These are phyloP conservation scores for Actinostola sp. DNA, from an alignment of 92 coral and sea anemone species.

Conservation along the genomic window DNA sequence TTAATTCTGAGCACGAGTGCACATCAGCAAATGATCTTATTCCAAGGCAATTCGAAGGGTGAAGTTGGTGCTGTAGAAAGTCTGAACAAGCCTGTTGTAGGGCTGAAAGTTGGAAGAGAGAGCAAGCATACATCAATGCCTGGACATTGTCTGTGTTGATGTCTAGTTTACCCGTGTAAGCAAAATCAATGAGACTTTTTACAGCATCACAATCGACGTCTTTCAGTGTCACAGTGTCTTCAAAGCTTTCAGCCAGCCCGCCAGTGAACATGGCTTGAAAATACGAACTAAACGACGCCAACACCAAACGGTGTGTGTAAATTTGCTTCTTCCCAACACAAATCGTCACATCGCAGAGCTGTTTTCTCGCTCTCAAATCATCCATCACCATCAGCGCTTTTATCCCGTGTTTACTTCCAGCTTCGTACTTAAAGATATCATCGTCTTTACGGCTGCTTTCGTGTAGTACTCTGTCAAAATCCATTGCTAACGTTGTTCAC, in stretches of 20 bases:
- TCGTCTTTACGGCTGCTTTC: slow-evolving; percentile 60
- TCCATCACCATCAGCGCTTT: slow-evolving; percentile 92
- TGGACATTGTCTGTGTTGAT: slow-evolving; percentile 79
- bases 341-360: slow-evolving; percentile 80
- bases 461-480: slow-evolving; percentile 72
- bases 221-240: slow-evolving; percentile 65
- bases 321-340: slow-evolving; percentile 69
- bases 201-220: slow-evolving; percentile 72
- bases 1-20: slow-evolving; percentile 66
- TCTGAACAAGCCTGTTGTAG: slow-evolving; percentile 88
- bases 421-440: slow-evolving; percentile 70
- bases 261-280: slow-evolving; percentile 89
- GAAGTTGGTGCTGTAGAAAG: slow-evolving; percentile 73
- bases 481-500: slow-evolving; percentile 53
- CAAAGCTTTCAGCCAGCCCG: slow-evolving; percentile 72
- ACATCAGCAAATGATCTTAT: slow-evolving; percentile 79
- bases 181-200: slow-evolving; percentile 70
- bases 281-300: slow-evolving; percentile 79
- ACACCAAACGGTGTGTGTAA: slow-evolving; percentile 69
- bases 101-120: slow-evolving; percentile 75
- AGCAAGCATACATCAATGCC: slow-evolving; percentile 65
- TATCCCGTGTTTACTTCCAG: slow-evolving; percentile 89
- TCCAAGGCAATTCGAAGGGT: slow-evolving; percentile 88
- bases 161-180: slow-evolving; percentile 84
- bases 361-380: slow-evolving; percentile 68